phyloP scores from a whole-genome alignment of 2,888 invertebrate species.

The Nephrotoma appendiculata region DNA sequence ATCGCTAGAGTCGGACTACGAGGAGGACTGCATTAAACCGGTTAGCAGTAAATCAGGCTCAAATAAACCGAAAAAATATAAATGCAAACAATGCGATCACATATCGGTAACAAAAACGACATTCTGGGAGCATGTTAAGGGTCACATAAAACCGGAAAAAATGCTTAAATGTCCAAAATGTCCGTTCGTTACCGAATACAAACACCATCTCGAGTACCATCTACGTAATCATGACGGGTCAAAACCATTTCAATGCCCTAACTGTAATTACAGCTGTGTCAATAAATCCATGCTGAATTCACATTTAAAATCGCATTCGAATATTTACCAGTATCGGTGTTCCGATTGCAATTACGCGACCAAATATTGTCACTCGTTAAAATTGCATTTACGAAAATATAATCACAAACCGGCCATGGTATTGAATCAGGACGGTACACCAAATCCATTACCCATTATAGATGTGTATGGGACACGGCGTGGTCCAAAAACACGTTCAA shows the following conservation, averaged over 20 bases:
- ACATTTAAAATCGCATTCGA: constrained; percentile 91
- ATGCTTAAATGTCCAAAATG: constrained; percentile 81
- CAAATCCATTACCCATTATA: constrained; percentile 75
- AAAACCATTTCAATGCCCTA: constrained; percentile 88
- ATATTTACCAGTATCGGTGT: constrained; percentile 85
- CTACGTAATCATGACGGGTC: constrained; percentile 86
- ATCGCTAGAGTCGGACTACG: constrained; percentile 25
- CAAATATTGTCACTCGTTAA: constrained; percentile 95
- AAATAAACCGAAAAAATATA: constrained; percentile 75
- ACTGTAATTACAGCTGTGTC: constrained; percentile 85
- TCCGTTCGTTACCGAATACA: constrained; percentile 95
- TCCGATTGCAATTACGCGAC: constrained; percentile 89
- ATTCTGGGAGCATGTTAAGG: constrained; percentile 83
- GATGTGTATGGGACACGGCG: constrained; percentile 83
- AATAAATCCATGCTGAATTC: constrained; percentile 99
- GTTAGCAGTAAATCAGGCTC: constrained; percentile 31
- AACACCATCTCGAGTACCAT: constrained; percentile 97
- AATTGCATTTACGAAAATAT: constrained; percentile 87
- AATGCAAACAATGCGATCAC: constrained; percentile 85
- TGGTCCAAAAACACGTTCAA: constrained; percentile 54
- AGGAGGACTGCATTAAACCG: constrained; percentile 31
- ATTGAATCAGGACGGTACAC: constrained; percentile 74
- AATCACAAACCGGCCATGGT: constrained; percentile 83
- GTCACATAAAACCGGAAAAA: constrained; percentile 89
- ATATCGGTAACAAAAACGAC: constrained; percentile 75